Conservation (phyloP, 2,797 vertebrate species). For the Aulostomus chinensis region DNA sequence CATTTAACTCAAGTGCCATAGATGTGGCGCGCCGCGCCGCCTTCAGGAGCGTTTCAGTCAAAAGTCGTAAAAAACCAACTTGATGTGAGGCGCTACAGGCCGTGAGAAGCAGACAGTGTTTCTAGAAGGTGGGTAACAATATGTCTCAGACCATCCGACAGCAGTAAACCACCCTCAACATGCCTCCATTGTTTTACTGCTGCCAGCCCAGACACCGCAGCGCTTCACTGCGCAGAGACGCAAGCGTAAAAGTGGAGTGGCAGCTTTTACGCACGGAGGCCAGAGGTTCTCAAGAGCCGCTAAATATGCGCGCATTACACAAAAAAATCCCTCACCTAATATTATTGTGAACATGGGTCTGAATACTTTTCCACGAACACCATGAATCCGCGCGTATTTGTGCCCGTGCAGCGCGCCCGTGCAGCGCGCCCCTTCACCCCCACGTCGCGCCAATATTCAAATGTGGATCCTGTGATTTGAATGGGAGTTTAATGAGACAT, state of each 20-base stretch:
- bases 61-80: not conserved
- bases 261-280: constrained; percentile 34
- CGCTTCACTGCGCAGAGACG: constrained; percentile 32
- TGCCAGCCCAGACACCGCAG: constrained; percentile 53
- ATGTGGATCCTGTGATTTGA: constrained; percentile 52
- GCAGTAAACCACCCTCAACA: constrained; percentile 60
- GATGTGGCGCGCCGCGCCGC: too few relatives aligned
- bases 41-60: too few relatives aligned
- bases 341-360: constrained; percentile 21
- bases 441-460: constrained; percentile 73
- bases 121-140: constrained; percentile 60
- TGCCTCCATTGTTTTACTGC: constrained; percentile 65
- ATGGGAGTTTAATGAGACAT: constrained; percentile 61
- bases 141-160: constrained; percentile 57
- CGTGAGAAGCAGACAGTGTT: constrained; percentile 75
- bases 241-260: too few relatives aligned
- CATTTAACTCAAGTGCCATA: too few relatives aligned
- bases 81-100: constrained; percentile 35
- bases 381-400: constrained; percentile 6
- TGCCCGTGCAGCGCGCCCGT: constrained; percentile 21
- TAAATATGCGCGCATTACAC: too few relatives aligned
- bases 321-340: not conserved
- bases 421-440: constrained; percentile 52
- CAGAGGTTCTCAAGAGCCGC: not conserved
- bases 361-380: constrained; percentile 3